Percentiles rank a stretch among this genome's conserved stretches.
Conservation (phyloP, 2,113 vertebrate species). For the Puffinus mauretanicus region DNA sequence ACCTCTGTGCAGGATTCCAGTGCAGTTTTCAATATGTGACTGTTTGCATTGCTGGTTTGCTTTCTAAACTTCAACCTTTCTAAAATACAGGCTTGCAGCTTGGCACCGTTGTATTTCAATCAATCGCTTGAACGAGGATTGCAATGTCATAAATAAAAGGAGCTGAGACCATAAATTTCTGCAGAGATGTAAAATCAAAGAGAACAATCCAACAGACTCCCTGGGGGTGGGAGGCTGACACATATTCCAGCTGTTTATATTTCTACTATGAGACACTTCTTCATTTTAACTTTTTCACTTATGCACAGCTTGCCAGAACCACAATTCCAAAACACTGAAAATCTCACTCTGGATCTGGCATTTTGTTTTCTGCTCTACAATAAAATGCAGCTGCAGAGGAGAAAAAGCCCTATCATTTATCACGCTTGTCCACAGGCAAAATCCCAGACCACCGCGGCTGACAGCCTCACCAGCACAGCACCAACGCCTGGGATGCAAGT, state of each 20-base stretch:
- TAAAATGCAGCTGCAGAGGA: slow-evolving; percentile 17
- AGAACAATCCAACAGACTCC: slow-evolving; percentile 54
- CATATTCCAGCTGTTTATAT: slow-evolving; percentile 19
- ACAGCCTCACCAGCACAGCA: not conserved
- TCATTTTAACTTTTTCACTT: slow-evolving; percentile 41
- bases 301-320: slow-evolving; percentile 22
- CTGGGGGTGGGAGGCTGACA: slow-evolving; percentile 14
- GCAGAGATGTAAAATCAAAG: slow-evolving; percentile 76
- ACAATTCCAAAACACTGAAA: not conserved
- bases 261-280: not conserved
- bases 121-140: slow-evolving; percentile 61
- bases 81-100: slow-evolving; percentile 59
- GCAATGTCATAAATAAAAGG: slow-evolving; percentile 73
- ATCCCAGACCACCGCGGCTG: not conserved
- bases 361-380: slow-evolving; percentile 46
- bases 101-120: slow-evolving; percentile 74
- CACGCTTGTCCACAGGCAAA: not conserved
- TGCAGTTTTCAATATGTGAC: not conserved
- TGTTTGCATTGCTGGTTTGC: not conserved
- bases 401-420: slow-evolving; percentile 4
- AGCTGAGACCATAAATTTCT: slow-evolving; percentile 69
- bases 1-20: not conserved
- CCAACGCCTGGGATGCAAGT: not conserved
- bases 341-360: not conserved
- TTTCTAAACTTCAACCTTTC: slow-evolving; percentile 41